phyloP scores from a whole-genome alignment of 2,888 invertebrate genomes.

The Thera britannica region DNA sequence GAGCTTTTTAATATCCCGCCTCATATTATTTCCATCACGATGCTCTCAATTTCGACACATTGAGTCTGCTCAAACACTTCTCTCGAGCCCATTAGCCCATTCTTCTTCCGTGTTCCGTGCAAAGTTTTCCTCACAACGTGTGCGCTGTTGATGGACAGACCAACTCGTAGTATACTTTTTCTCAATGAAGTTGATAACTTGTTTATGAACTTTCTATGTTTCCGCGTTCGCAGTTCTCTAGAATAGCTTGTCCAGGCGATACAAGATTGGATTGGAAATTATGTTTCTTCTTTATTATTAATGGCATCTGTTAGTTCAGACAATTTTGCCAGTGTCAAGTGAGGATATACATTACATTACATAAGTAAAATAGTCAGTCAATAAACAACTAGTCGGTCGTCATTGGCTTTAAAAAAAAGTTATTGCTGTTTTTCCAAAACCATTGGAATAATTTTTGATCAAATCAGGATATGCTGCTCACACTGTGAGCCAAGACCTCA shows the following conservation, averaged over 20 bases:
- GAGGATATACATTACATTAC: no score
- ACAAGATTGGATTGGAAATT: conserved; percentile 7
- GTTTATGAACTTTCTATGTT: conserved; percentile 32
- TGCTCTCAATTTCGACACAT: conserved; percentile 25
- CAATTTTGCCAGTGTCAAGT: no score
- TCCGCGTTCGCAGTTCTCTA: conserved; percentile 22
- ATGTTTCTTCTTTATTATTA: no score
- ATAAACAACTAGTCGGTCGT: no score
- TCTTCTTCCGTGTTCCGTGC: conserved; percentile 37
- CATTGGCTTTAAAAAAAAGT: no score
- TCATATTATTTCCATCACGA: conserved; percentile 6
- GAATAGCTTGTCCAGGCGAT: background rate
- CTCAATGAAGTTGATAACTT: conserved; percentile 29
- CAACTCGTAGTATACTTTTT: conserved; percentile 28
- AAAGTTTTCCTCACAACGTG: conserved; percentile 20
- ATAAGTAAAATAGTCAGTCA: no score
- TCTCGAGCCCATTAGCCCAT: conserved; percentile 33
- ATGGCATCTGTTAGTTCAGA: no score
- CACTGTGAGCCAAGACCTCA: no score
- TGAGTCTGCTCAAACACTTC: conserved; percentile 24
- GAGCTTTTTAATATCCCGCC: no score
- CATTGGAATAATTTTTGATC: no score
- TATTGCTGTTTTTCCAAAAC: no score
- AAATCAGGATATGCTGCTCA: no score
- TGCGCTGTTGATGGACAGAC: conserved; percentile 20